Base-by-base conservation (phyloP, 1,140 invertebrate genomes). In the Drosophila repletoides region DNA sequence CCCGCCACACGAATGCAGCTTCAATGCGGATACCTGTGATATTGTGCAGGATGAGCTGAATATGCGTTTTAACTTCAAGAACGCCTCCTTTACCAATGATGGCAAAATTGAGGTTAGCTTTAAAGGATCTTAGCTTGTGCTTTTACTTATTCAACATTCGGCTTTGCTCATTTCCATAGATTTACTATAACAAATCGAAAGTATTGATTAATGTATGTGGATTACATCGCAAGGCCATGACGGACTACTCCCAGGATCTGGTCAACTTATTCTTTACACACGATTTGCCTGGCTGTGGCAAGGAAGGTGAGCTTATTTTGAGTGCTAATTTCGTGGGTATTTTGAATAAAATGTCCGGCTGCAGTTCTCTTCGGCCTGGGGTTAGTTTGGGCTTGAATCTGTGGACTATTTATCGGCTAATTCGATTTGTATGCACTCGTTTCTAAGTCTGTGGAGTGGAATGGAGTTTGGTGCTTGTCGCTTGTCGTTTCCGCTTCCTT, bases 241-340 rank as follows among this genome's bases (percentile, higher is more conserved):
- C 88, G n/a, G 89, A 90, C 46, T 90, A 90, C 22, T 76, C 88
- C 0, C 84, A 90, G 64, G 74, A 77, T 21, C 55, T 77, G 67
- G 89, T 90, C n/a, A 90, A 90, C 64, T 52, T 90, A 40, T 90
- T 88, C 72, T 90, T 90, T 45, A 74, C 72, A 38, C 70, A 77
- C 36, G 64, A 72, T n/a, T 68, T 69, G 24, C 69, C 84, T 14
- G 72, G 83, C 22, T 90, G 89, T 51, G 71, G 69, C 53, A 55
- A 58, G 5, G 75, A 89, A 55, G 79, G 84, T 88, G 58, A 88
- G 79, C 71, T 58, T 79, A 84, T 86, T 86, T 80, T 34, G 60
- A 86, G 80, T 76, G 24, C 19, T 3, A 41, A 63, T 61, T 53
- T 66, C 29, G 40, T 45, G 38, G 21, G 19, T n/a, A n/a, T n/a